Percentiles rank a stretch among this genome's conserved stretches.
phyloP scores from a whole-genome alignment of 1,140 invertebrate species.

The Chionoecetes opilio region DNA sequence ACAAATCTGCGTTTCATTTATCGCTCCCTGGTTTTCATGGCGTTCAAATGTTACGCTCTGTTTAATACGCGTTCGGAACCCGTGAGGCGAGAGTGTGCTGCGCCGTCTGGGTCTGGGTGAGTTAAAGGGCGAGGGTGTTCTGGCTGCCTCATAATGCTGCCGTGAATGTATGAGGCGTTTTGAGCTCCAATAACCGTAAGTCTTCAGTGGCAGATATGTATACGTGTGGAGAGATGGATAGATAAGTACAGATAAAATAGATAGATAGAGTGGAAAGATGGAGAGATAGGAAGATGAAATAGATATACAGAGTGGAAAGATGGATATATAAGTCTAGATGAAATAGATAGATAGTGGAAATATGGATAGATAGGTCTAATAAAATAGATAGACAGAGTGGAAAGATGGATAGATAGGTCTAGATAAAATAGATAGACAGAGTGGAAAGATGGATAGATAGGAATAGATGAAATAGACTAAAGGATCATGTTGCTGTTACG shows the following conservation, averaged over 20 bases:
- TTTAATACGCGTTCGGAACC: neutral
- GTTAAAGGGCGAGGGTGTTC: neutral
- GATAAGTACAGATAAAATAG: neutral
- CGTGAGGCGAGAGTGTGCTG: neutral
- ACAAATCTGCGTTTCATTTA: conserved; percentile 54
- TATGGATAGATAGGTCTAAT: neutral
- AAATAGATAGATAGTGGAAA: neutral
- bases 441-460: neutral
- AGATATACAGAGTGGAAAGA: neutral
- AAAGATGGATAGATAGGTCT: neutral
- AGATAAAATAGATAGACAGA: neutral
- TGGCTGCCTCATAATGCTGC: too few relatives aligned
- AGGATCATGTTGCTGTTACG: too few relatives aligned
- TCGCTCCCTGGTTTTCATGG: neutral
- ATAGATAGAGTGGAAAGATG: neutral
- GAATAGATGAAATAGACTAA: too few relatives aligned
- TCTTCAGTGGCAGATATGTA: neutral
- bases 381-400: neutral
- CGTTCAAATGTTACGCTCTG: neutral
- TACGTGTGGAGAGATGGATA: neutral
- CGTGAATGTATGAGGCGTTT: neutral
- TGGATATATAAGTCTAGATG: neutral
- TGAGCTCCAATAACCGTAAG: neutral
- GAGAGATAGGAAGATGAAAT: neutral
- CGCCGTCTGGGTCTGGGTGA: neutral